These are phyloP conservation scores for Morus bassanus DNA, from an alignment of 2,797 vertebrate genomes.

Conservation along the genomic window DNA sequence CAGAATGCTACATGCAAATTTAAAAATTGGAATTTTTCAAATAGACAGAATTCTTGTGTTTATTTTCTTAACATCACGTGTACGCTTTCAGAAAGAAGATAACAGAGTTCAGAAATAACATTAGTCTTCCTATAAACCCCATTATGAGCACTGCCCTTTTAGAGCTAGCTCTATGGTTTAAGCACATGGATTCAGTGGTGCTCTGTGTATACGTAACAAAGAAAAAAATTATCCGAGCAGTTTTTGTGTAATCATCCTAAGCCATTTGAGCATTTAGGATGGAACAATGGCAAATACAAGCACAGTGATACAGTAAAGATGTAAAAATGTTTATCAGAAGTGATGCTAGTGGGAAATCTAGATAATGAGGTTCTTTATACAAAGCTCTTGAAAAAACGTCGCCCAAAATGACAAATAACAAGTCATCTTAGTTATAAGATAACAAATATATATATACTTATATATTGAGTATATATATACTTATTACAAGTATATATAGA, in stretches of 20 bases:
- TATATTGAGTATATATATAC: too few species aligned
- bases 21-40: slow-evolving; percentile 7
- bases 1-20: neutral
- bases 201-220: neutral
- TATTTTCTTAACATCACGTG: neutral
- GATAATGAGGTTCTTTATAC: neutral
- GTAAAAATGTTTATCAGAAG: neutral
- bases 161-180: neutral
- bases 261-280: neutral
- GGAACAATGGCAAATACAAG: neutral
- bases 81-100: neutral
- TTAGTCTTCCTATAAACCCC: neutral
- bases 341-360: neutral
- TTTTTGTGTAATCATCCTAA: neutral
- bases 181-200: neutral
- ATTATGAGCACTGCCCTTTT: neutral
- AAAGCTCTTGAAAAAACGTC: neutral
- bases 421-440: neutral
- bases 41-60: neutral
- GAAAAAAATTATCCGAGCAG: neutral
- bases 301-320: neutral
- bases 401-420: neutral
- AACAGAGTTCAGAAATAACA: neutral
- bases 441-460: neutral
- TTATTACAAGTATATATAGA: neutral